Evolutionary conservation across 2,888 invertebrate species (phyloP), one percentile per base, ranked within the genome.

Genomic region (Pantelozetes paolii): DNA sequence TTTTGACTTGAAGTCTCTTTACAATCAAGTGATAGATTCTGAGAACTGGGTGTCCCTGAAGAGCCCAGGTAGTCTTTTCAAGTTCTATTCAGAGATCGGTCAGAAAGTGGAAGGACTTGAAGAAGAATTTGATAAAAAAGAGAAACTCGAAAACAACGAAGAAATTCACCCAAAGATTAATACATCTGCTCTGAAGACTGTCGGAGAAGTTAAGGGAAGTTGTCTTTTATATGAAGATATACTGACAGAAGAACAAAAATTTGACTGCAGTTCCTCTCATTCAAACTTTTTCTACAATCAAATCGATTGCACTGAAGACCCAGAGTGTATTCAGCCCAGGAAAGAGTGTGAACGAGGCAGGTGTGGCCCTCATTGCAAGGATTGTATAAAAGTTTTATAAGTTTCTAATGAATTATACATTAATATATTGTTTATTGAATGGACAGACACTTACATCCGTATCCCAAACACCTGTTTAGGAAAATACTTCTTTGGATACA

Each of bases 281-380:
- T 30, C 8, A 15, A 59, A 1, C 30, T 59, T 59, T 11, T 1
- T 8, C 1, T 59, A 20, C 59, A 6, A 30, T 15, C 15, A 59
- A 18, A 59, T 59, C 18, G 30, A 59, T 26, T 59, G 59, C 30
- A 15, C 30, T 28, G 59, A 59, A 59, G 59, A 59, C 30, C 59
- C 20, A 2, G n/a, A 23, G 1, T 59, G 59, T 59, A 30, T 18
- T 15, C 8, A 59, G 13, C 30, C 59, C 2, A 1, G 30, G 13
- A 59, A 30, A 59, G 9, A 59, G 30, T 59, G 59, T 15, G 3
- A 28, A 9, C 30, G 59, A 13, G 59, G 59, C 13, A 11, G 26
- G 13, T 59, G 59, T 23, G 59, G 59, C 28, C 15, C 15, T 9
- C 15, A 11, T 8, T 59, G 59, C 59, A 28, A 28, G 9, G 59